A percentile compares a stretch with the other conserved stretches of the same genome.
phyloP scores from a whole-genome alignment of 2,888 invertebrate genomes.

The Sabatieria punctata region DNA sequence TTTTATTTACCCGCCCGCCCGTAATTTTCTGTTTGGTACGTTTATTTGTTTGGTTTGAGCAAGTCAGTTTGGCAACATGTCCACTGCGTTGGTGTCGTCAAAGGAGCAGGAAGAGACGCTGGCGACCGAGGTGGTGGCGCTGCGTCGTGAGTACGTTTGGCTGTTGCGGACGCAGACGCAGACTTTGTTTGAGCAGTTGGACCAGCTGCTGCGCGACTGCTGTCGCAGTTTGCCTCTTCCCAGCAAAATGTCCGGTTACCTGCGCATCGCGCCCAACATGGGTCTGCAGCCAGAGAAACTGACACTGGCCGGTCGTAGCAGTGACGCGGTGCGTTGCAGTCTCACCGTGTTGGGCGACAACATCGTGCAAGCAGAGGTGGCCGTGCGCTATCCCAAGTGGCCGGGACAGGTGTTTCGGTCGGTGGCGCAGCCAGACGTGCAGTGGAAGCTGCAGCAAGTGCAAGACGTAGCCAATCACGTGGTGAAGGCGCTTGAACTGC shows the following conservation, averaged over 20 bases:
- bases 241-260: background rate
- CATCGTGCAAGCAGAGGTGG: conserved; percentile 21
- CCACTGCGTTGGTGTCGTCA: no score
- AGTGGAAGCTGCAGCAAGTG: conserved; percentile 37
- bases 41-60: no score
- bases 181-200: conserved; percentile 3
- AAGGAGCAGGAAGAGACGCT: no score
- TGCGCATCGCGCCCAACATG: background rate
- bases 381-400: conserved; percentile 21
- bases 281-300: conserved; percentile 5
- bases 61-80: no score
- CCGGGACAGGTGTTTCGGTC: conserved; percentile 28
- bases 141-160: conserved; percentile 2
- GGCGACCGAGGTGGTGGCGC: background rate
- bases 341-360: conserved; percentile 18
- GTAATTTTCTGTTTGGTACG: no score
- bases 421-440: conserved; percentile 33
- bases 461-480: conserved; percentile 22
- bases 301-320: background rate
- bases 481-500: conserved; percentile 20
- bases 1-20: no score
- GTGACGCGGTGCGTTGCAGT: conserved; percentile 8
- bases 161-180: background rate
- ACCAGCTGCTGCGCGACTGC: background rate
- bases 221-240: conserved; percentile 5